Base-by-base conservation (phyloP, 2,888 invertebrate genomes). In the Melieria omissa region DNA sequence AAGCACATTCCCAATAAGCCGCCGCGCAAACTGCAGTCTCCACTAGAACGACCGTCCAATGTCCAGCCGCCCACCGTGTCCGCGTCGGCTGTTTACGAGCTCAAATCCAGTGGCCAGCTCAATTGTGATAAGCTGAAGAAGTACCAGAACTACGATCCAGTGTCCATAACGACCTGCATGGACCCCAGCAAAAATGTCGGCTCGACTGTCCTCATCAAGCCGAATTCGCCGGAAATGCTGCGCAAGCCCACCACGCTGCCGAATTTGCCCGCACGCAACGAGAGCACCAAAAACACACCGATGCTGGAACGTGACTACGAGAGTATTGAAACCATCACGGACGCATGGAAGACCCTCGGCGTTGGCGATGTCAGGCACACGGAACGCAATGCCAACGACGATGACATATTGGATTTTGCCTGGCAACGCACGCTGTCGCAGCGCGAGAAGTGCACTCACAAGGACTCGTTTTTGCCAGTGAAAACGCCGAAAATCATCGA, bases 301-400 rank as follows among this genome's bases (percentile, higher is more conserved):
- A 58, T 76, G 63, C 68, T 78, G n/a, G 85, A 86, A 73, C 80
- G 86, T 10, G 85, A 87, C 80, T 95, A 95, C 85, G 95, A 95
- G 81, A 89, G 91, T 81, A 91, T 95, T 44, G 93, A 94, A 88
- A 90, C 92, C 6, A 89, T 93, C 74, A 92, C 89, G 79, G 92
- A 95, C 79, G 95, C 95, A 8, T 95, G 95, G 95, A 92, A 91
- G 82, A 94, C 94, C 0, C 88, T 93, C 74, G 95, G 95, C 1
- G 89, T 93, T 29, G 91, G 92, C 81, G 91, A 92, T 65, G 90
- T 93, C 9, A 90, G 91, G 74, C 94, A 94, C 80, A 91, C 90
- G 0, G 94, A 94, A 83, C 88, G 80, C 63, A 67, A 73, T 5
- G 78, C 78, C 4, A 84, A 85, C 65, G 86, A 88, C 62, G 86